These are phyloP conservation scores for Podarcis raffonei DNA, from an alignment of 2,113 vertebrate species.

Conservation along the genomic window DNA sequence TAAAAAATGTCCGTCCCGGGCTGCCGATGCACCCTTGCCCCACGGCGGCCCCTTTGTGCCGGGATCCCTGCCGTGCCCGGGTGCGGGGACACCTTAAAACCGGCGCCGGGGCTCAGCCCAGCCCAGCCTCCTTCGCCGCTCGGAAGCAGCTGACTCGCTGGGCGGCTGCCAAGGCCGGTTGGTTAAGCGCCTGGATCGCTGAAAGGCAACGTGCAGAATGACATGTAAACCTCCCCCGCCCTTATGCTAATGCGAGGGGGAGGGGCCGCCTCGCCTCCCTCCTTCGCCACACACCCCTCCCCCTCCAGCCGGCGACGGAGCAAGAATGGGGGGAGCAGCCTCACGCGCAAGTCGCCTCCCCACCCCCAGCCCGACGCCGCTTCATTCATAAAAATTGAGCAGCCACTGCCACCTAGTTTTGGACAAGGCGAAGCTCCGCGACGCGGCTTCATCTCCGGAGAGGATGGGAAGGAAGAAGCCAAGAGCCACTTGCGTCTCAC, in stretches of 20 bases:
- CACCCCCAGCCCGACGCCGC: constrained; percentile 37
- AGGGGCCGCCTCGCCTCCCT: constrained; percentile 50
- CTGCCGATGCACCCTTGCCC: background rate
- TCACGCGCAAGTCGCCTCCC: constrained; percentile 38
- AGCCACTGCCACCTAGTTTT: constrained; percentile 25
- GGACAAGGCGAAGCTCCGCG: background rate
- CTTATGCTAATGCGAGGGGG: constrained; percentile 67
- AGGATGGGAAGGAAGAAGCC: background rate
- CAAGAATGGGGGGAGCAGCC: constrained; percentile 60
- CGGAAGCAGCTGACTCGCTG: constrained; percentile 78
- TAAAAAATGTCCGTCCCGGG: background rate
- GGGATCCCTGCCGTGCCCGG: background rate
- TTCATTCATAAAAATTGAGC: constrained; percentile 69
- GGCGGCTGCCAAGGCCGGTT: constrained; percentile 69
- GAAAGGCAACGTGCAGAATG: constrained; percentile 77
- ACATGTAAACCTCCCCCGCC: constrained; percentile 76
- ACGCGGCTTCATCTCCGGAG: background rate
- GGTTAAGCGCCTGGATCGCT: constrained; percentile 62
- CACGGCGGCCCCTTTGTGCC: background rate
- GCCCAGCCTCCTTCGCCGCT: constrained; percentile 48
- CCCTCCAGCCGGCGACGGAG: constrained; percentile 22
- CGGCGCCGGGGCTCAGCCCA: constrained; percentile 6
- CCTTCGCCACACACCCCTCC: too few species aligned
- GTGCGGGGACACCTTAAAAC: constrained; percentile 57
- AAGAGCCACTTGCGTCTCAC: background rate